Base-by-base conservation (phyloP, 2,113 vertebrate genomes). In the Cisticola juncidis region DNA sequence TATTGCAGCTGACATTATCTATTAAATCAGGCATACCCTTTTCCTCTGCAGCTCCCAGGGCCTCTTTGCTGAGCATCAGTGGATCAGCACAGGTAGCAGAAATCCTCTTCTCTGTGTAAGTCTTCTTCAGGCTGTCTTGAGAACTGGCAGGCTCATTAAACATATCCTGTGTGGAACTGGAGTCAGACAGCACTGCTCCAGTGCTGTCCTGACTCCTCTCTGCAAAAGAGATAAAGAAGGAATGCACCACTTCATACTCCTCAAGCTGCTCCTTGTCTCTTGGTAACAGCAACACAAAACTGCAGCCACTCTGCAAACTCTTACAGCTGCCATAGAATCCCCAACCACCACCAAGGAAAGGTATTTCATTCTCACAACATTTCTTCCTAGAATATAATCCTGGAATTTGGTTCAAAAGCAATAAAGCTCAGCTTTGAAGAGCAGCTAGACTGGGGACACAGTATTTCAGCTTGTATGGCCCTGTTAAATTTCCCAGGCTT, bases 141-240 rank as follows among this genome's bases (percentile, higher is more conserved):
- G 98, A 99, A 94, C 98, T 98, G 95, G 98, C 88, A 21, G 98
- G 98, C 87, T 99, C 99, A 26, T 97, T 98, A 95, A 99, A 99
- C 92, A 98, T 98, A 73, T 99, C 99, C 97, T 99, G 99, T 9
- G 99, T 99, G 35, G 99, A 99, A 97, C 98, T 99, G 96, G 99
- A 99, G 96, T 99, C 99, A 8, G 99, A 99, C 38, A 99, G 98
- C 47, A 99, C 97, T 33, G 99, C 98, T 12, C 98, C 98, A 35
- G 98, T 98, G 84, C 99, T 99, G 97, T 99, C 99, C 98, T 99
- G 99, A 97, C 99, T 99, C 95, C 99, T 98, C 82, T 99, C 99
- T 99, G 98, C 65, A 88, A 92, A 94, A 94, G 77, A 83, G 69
- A 97, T n/a, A 96, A 68, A 90, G 78, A 60, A 88, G 66, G 66